phyloP scores from a whole-genome alignment of 2,888 invertebrate species.

The Pyrocoelia pectoralis region DNA sequence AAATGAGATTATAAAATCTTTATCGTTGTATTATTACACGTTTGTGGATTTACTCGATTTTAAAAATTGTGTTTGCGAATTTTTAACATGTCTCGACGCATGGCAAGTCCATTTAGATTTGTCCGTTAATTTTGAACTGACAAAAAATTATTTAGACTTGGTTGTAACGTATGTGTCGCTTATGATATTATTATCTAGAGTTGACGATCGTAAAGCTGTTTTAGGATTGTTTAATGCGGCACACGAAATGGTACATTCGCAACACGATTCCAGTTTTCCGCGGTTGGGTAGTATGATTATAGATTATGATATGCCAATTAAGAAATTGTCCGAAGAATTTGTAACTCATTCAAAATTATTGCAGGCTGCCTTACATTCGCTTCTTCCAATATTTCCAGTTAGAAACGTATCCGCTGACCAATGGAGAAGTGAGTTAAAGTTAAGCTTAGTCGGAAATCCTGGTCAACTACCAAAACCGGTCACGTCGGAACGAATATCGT shows the following conservation, averaged over 20 bases:
- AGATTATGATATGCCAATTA: slow-evolving; percentile 95
- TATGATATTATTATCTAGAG: slow-evolving; percentile 96
- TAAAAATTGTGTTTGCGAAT: slow-evolving; percentile 92
- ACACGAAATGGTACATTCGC: slow-evolving; percentile 93
- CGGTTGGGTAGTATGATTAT: slow-evolving; percentile 96
- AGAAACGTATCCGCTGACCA: slow-evolving; percentile 93
- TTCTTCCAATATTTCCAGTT: slow-evolving; percentile 86
- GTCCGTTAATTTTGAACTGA: slow-evolving; percentile 94
- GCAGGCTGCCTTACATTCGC: slow-evolving; percentile 84
- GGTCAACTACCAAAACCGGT: slow-evolving; percentile 94
- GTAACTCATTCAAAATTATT: slow-evolving; percentile 91
- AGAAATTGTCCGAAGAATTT: slow-evolving; percentile 96
- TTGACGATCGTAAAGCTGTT: slow-evolving; percentile 97
- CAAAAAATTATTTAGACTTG: slow-evolving; percentile 94
- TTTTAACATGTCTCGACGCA: slow-evolving; percentile 95
- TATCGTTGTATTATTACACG: slow-evolving; percentile 97
- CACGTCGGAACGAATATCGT: slow-evolving; percentile 95
- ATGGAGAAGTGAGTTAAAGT: slow-evolving; percentile 91
- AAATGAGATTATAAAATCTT: slow-evolving; percentile 94
- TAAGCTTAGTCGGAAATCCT: slow-evolving; percentile 94
- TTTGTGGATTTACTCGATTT: slow-evolving; percentile 98
- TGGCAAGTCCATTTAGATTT: slow-evolving; percentile 95
- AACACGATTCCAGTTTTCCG: slow-evolving; percentile 91
- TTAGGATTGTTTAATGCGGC: slow-evolving; percentile 97
- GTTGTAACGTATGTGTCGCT: slow-evolving; percentile 93